Conservation (phyloP, 1,140 invertebrate genomes). For the Ylistrum balloti region DNA sequence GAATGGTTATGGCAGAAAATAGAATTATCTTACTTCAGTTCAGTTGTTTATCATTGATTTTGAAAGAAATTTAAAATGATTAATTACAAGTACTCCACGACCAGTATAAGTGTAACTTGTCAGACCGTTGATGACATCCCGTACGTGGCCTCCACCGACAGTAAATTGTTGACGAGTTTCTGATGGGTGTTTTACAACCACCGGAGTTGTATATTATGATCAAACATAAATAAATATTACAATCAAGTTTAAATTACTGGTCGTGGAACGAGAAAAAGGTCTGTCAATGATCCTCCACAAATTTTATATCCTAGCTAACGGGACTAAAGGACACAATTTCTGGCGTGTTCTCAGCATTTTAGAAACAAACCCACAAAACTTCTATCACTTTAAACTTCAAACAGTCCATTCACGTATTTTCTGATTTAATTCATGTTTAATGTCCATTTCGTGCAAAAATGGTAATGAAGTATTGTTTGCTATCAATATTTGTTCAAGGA, state of each 20-base stretch:
- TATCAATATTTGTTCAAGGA: background rate
- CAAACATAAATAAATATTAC: background rate
- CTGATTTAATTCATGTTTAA: background rate
- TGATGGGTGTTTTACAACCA: background rate
- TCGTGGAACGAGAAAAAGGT: background rate
- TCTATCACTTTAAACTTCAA: background rate
- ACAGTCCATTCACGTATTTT: background rate
- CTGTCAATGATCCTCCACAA: background rate
- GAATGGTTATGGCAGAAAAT: too few relatives aligned
- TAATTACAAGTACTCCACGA: too few relatives aligned
- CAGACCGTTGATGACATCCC: too few relatives aligned
- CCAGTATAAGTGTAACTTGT: too few relatives aligned
- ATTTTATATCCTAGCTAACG: background rate
- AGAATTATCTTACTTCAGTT: too few relatives aligned
- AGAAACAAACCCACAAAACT: background rate
- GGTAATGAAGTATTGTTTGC: background rate
- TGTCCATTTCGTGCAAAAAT: background rate
- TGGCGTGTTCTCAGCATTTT: conserved; percentile 14
- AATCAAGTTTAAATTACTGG: background rate
- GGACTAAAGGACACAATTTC: background rate
- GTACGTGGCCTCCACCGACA: background rate
- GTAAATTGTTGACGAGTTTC: conserved; percentile 12
- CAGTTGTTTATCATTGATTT: too few relatives aligned
- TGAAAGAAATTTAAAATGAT: too few relatives aligned
- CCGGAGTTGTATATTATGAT: background rate